Evolutionary conservation across 1,140 invertebrate genomes (phyloP), one percentile per base, ranked within the genome.

Genomic region (Ptiloglossa arizonensis): DNA sequence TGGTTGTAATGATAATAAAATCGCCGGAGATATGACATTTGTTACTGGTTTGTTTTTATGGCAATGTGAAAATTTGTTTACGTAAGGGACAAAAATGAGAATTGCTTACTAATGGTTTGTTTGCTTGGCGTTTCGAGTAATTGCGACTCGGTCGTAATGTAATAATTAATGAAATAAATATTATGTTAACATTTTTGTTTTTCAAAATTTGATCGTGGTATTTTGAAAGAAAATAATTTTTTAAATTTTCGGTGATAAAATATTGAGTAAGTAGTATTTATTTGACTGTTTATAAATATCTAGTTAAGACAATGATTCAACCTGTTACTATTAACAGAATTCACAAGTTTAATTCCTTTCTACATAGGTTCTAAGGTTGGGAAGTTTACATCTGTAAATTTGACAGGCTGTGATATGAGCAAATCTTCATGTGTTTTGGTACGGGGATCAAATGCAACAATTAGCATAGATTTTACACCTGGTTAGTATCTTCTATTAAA

Each of bases 291-390:
- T 32, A 56, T 32, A 57, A n/a, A 17, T 56, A 41, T 44, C 29
- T 19, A 22, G 27, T 48, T 50, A 79, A 63, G 1, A 17, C n/a
- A 41, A 17, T 35, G 32, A 29, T 2, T 29, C 13, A 50, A 4
- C 24, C 9, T 24, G 9, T 38, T 41, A 35, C 15, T 38, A 41
- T 4, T 29, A 35, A 17, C 22, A 41, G 35, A n/a, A 44, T 29
- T 15, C 5, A 52, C 13, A 57, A 41, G 38, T 17, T 9, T 27
- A n/a, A n/a, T 38, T 64, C 15, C 24, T 52, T 75, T 66, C 67
- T 59, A 82, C 91, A 44, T 85, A 95, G 95, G 95, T 46, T 95
- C 95, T 5, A 93, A 93, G 72, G 85, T 93, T 56, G 94, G 94
- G 0, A 93, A 91, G 35, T 93, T 95, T 29, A 90, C 92, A 2